A percentile compares a stretch with the other conserved stretches of the same genome.
Evolutionary conservation across 2,113 vertebrate genomes (phyloP).

Genomic region (Pelecanoides urinatrix): DNA sequence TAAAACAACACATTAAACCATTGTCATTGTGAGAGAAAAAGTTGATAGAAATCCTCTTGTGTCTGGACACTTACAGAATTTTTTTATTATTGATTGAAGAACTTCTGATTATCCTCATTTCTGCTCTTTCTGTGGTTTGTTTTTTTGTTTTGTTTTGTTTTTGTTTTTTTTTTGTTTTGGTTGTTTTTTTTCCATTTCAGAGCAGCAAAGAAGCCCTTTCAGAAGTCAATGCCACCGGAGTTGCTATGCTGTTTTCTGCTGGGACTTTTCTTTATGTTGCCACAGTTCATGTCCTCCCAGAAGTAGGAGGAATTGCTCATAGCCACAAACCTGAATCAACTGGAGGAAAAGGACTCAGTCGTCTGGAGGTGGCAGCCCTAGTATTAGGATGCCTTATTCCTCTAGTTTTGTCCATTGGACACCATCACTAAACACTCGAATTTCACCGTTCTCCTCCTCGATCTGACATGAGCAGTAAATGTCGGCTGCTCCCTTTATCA

Average conservation of each 20-base stretch:
- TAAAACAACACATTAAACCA: neutral
- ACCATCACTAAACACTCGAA: constrained; percentile 85
- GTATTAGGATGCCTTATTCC: constrained; percentile 96
- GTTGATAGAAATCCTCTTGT: neutral
- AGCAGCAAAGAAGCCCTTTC: constrained; percentile 98
- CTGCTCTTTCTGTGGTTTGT: neutral
- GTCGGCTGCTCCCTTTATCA: constrained; percentile 47
- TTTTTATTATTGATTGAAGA: neutral
- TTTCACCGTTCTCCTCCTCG: constrained; percentile 2
- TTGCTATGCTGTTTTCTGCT: constrained; percentile 98
- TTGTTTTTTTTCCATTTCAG: constrained; percentile 63
- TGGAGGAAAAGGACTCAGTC: constrained; percentile 90
- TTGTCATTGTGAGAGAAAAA: neutral
- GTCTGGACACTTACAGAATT: neutral
- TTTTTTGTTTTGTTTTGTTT: no score
- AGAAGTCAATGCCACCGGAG: constrained; percentile 94
- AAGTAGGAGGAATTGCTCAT: constrained; percentile 93
- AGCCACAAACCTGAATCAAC: constrained; percentile 83
- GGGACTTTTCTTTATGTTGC: constrained; percentile 99
- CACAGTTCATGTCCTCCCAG: constrained; percentile 96
- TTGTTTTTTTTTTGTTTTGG: no score
- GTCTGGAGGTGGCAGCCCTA: constrained; percentile 90
- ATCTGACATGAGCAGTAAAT: constrained; percentile 47
- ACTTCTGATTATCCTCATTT: neutral
- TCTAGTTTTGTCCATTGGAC: constrained; percentile 91